These are phyloP conservation scores for Oostethus manadensis DNA, from an alignment of 2,113 vertebrate species.

Conservation along the genomic window DNA sequence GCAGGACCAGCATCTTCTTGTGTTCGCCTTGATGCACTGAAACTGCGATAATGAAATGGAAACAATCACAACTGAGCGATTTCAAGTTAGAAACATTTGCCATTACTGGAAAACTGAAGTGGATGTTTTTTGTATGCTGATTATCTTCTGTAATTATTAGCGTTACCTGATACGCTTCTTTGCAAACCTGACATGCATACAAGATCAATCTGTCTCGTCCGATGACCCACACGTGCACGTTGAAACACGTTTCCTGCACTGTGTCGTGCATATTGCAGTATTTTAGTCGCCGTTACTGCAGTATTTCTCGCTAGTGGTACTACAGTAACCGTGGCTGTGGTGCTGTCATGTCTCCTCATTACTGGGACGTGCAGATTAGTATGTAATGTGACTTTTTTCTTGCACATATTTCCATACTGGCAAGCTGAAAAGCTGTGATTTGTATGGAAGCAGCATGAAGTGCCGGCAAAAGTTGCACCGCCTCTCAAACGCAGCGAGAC, in stretches of 20 bases:
- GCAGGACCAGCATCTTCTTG: not conserved
- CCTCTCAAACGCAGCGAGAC: slow-evolving; percentile 60
- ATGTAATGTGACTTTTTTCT: not conserved
- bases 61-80: slow-evolving; percentile 42
- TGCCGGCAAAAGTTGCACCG: slow-evolving; percentile 48
- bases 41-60: slow-evolving; percentile 29
- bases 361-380: too few relatives aligned
- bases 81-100: slow-evolving; percentile 16
- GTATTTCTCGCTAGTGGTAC: too few relatives aligned
- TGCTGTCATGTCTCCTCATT: too few relatives aligned
- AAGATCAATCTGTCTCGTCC: not conserved
- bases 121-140: slow-evolving; percentile 6
- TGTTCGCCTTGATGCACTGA: slow-evolving; percentile 17
- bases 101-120: slow-evolving; percentile 13
- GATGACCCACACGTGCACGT: too few relatives aligned
- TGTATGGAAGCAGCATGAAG: slow-evolving; percentile 64
- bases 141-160: slow-evolving; percentile 16
- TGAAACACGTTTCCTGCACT: too few relatives aligned
- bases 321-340: too few relatives aligned
- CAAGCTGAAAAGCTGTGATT: slow-evolving; percentile 58
- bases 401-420: not conserved
- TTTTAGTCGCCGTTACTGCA: too few relatives aligned
- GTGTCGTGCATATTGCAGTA: too few relatives aligned
- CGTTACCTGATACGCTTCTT: slow-evolving; percentile 1
- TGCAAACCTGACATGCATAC: not conserved